Percentiles rank a stretch among this genome's conserved stretches.
Evolutionary conservation across 2,113 vertebrate species (phyloP).

Genomic region (Forbesichthys agassizii): DNA sequence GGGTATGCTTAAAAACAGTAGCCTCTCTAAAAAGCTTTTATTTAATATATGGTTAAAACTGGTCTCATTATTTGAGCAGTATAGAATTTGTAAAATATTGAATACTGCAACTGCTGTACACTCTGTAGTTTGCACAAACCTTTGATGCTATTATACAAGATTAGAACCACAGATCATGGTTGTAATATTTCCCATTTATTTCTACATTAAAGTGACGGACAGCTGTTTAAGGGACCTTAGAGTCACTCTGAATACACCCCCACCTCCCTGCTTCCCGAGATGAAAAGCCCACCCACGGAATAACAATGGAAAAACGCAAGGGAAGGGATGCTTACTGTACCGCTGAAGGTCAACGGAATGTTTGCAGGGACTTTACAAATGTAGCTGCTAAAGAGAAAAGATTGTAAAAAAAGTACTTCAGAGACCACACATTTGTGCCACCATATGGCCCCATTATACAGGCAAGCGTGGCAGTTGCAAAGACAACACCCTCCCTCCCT

Average conservation of each 20-base stretch:
- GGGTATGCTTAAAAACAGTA: conserved; percentile 28
- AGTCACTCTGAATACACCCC: conserved; percentile 16
- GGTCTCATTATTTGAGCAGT: conserved; percentile 33
- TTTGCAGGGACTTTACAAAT: conserved; percentile 66
- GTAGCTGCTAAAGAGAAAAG: conserved; percentile 67
- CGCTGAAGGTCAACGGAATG: conserved; percentile 67
- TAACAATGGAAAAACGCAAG: neutral
- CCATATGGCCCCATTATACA: conserved; percentile 73
- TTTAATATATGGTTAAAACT: neutral
- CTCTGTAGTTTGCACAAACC: conserved; percentile 29
- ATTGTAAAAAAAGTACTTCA: conserved; percentile 71
- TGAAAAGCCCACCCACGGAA: conserved; percentile 36
- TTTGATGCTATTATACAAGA: conserved; percentile 23
- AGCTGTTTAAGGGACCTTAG: conserved; percentile 35
- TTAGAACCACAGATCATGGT: conserved; percentile 49
- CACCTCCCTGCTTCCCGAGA: conserved; percentile 17
- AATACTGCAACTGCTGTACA: conserved; percentile 13
- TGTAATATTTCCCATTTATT: conserved; percentile 39
- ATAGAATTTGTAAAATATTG: conserved; percentile 18
- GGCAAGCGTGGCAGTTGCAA: conserved; percentile 46
- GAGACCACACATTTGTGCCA: conserved; percentile 69
- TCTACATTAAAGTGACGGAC: conserved; percentile 46
- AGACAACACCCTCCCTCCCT: conserved; percentile 27
- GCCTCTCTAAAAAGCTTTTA: conserved; percentile 13
- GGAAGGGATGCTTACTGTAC: conserved; percentile 48